phyloP scores from a whole-genome alignment of 2,113 vertebrate species.

The Phalacrocorax brasilianus region DNA sequence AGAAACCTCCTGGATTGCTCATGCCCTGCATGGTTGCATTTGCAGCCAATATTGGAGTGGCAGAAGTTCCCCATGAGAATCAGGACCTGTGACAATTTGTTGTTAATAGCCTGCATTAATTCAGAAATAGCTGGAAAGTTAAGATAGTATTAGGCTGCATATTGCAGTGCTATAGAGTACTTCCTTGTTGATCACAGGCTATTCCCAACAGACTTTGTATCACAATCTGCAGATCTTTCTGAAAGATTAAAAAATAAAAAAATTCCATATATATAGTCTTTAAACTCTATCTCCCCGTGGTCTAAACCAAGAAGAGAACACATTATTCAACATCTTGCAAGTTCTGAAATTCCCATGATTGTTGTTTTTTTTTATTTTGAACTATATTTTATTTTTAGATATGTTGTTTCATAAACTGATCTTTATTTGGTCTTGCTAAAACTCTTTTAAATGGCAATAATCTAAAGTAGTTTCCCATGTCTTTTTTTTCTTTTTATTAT shows the following conservation, averaged over 20 bases:
- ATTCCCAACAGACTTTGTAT: not conserved
- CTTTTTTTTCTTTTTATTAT: not conserved
- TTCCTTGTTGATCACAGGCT: not conserved
- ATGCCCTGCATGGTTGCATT: not conserved
- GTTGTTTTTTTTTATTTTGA: not conserved
- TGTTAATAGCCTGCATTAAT: not conserved
- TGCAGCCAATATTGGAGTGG: not conserved
- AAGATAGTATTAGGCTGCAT: not conserved
- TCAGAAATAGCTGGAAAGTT: not conserved
- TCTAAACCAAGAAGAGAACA: not conserved
- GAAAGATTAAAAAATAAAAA: not conserved
- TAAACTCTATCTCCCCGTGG: not conserved
- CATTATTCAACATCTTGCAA: not conserved
- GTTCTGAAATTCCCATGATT: not conserved
- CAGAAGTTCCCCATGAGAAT: not conserved
- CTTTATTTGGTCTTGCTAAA: not conserved
- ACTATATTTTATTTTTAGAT: not conserved
- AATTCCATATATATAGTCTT: not conserved
- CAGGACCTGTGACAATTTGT: not conserved
- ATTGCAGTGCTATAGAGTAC: not conserved
- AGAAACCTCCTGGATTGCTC: not conserved
- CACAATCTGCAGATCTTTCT: conserved; percentile 14
- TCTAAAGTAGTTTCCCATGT: not conserved
- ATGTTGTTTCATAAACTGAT: not conserved
- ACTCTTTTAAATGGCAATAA: not conserved